Conservation (phyloP, 2,888 invertebrate species). For the Tipula confusa region DNA sequence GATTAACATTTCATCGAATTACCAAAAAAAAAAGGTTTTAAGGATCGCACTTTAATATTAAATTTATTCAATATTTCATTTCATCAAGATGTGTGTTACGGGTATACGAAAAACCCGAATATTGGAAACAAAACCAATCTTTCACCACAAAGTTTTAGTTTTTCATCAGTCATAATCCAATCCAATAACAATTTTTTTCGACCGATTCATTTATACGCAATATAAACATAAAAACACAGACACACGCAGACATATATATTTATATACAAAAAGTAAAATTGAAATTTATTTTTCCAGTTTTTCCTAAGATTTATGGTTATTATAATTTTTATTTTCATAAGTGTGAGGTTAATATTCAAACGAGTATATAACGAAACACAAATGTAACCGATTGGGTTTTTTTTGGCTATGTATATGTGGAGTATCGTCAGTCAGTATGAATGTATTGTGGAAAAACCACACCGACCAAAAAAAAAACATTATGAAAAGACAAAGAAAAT, state of each 20-base stretch:
- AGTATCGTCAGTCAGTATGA: neutral
- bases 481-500: constrained; percentile 20
- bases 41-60: neutral
- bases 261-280: neutral
- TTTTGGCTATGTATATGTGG: neutral
- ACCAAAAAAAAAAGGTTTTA: neutral
- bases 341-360: neutral
- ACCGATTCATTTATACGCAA: neutral
- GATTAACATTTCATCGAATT: neutral
- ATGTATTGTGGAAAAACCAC: neutral
- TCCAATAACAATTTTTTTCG: neutral
- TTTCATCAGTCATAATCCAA: constrained; percentile 9
- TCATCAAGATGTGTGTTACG: neutral
- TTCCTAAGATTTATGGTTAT: neutral
- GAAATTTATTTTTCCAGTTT: neutral
- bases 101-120: neutral
- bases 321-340: neutral
- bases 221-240: neutral
- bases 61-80: neutral
- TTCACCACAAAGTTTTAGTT: constrained; percentile 3
- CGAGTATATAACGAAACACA: neutral
- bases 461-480: neutral
- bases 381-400: neutral
- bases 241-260: too few species aligned
- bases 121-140: neutral